Evolutionary conservation across 2,888 invertebrate species (phyloP).

Genomic region (Dugesia japonica): DNA sequence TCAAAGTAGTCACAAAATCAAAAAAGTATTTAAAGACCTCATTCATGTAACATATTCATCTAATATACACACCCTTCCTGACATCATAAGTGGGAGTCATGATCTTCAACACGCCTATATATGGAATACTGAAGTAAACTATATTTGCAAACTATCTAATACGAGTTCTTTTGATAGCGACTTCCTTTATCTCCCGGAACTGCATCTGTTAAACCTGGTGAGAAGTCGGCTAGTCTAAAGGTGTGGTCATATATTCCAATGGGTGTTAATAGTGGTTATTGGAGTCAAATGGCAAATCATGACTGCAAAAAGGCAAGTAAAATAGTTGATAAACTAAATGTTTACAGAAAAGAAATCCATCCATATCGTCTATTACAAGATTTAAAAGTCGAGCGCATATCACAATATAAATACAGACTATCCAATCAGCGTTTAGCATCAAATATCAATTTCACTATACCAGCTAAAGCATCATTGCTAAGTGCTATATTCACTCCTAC

Average conservation of each 20-base stretch:
- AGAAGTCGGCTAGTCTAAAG: background rate
- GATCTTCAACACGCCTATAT: background rate
- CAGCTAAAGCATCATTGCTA: conserved; percentile 22
- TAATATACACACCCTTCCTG: background rate
- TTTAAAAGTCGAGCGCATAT: background rate
- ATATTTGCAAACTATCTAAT: background rate
- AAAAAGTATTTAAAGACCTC: background rate
- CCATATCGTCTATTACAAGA: background rate
- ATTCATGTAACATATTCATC: background rate
- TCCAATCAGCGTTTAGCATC: background rate
- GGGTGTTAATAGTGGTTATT: background rate
- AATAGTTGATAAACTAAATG: background rate
- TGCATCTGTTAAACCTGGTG: background rate
- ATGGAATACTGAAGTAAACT: background rate
- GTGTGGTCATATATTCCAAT: background rate
- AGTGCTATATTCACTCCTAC: conserved; percentile 12
- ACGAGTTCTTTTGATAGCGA: background rate
- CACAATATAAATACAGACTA: background rate
- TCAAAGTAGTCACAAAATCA: background rate
- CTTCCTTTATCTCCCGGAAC: background rate
- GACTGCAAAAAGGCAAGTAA: background rate
- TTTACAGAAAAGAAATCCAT: background rate
- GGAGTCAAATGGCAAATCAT: background rate
- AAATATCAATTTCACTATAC: conserved; percentile 13
- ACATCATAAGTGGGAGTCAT: background rate